These are phyloP conservation scores for Hesperia comma DNA, from an alignment of 2,888 invertebrate genomes.

Conservation along the genomic window DNA sequence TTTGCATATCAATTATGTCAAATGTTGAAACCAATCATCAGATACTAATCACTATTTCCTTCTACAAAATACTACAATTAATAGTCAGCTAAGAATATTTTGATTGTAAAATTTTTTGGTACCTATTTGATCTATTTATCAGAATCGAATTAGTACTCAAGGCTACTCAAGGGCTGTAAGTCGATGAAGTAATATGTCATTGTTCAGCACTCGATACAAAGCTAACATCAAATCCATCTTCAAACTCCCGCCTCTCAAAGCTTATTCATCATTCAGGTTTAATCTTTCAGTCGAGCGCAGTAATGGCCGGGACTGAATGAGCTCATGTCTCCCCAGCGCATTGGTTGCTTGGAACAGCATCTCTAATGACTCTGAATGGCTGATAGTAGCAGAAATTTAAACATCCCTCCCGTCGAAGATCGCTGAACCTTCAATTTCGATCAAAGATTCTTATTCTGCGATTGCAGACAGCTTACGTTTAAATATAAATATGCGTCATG, in stretches of 20 bases:
- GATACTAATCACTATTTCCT: too few relatives aligned
- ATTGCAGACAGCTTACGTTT: background rate
- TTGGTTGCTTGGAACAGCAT: constrained; percentile 3
- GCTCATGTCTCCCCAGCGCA: background rate
- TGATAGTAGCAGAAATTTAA: background rate
- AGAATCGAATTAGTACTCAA: too few relatives aligned
- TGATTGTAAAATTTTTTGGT: too few relatives aligned
- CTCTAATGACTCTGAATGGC: background rate
- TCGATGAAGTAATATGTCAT: too few relatives aligned
- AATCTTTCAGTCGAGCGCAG: constrained; percentile 20
- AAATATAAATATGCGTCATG: background rate
- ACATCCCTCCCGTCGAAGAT: too few relatives aligned
- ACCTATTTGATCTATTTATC: too few relatives aligned
- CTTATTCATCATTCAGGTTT: constrained; percentile 15
- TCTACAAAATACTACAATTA: too few relatives aligned
- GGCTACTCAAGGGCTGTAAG: too few relatives aligned
- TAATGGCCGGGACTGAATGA: background rate
- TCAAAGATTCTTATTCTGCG: background rate
- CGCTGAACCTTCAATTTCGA: too few relatives aligned
- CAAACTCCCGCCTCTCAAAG: background rate
- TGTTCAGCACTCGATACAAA: background rate
- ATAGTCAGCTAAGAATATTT: too few relatives aligned
- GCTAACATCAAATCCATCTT: background rate
- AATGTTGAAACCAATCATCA: too few relatives aligned
- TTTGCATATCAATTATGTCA: too few relatives aligned